These are phyloP conservation scores for Anarhynchus alexandrinus DNA, from an alignment of 2,113 vertebrate genomes.

Conservation along the genomic window DNA sequence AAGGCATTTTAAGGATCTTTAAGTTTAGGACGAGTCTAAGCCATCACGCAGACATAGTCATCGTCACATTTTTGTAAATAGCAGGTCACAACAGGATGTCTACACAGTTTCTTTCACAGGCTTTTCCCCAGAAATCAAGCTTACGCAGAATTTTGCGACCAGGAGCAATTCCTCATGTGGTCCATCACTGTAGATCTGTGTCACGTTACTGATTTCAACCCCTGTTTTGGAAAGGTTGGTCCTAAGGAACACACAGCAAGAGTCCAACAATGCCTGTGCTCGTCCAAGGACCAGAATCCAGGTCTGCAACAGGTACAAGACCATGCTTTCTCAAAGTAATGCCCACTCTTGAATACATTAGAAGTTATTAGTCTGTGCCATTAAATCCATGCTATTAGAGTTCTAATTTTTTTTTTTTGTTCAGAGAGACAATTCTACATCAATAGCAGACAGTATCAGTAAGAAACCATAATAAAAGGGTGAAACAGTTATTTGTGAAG, in stretches of 20 bases:
- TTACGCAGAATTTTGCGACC: not conserved
- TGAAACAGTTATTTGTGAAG: not conserved
- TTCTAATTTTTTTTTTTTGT: not conserved
- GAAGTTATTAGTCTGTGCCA: not conserved
- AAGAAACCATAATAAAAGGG: not conserved
- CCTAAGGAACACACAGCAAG: not conserved
- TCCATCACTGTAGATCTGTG: not conserved
- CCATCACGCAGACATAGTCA: too few relatives aligned
- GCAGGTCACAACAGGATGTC: not conserved
- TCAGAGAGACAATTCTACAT: not conserved
- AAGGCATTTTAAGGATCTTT: not conserved
- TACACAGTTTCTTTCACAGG: not conserved
- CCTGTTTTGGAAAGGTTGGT: not conserved
- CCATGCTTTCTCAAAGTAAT: not conserved
- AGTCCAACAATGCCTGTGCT: not conserved
- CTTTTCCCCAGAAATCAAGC: not conserved
- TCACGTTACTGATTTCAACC: not conserved
- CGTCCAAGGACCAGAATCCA: not conserved
- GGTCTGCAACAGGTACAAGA: not conserved
- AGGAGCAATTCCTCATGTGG: not conserved
- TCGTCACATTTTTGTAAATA: not conserved
- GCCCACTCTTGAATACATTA: not conserved
- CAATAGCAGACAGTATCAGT: not conserved
- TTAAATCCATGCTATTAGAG: not conserved
- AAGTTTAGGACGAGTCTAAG: not conserved